Conservation (phyloP, 2,113 vertebrate species). For the Boleophthalmus pectinirostris region DNA sequence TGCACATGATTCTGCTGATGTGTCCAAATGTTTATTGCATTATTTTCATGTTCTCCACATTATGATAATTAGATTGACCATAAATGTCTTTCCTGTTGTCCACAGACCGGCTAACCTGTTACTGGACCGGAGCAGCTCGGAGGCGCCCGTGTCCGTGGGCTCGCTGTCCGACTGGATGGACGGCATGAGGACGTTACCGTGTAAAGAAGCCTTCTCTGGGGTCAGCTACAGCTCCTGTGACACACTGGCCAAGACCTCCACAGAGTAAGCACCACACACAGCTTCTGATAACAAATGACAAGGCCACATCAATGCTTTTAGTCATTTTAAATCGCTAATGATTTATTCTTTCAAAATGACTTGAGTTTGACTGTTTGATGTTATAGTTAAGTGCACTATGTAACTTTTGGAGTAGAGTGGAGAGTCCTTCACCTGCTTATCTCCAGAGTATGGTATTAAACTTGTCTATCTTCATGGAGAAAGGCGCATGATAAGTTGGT, state of each 20-base stretch:
- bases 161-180: conserved; percentile 91
- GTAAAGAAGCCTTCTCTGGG: conserved; percentile 93
- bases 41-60: not conserved
- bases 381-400: too few species aligned
- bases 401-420: too few species aligned
- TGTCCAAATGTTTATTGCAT: not conserved
- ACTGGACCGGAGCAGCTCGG: conserved; percentile 90
- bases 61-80: not conserved
- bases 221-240: conserved; percentile 97
- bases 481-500: too few species aligned
- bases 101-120: conserved; percentile 91
- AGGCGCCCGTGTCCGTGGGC: conserved; percentile 82
- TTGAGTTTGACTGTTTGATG: too few species aligned
- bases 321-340: too few species aligned
- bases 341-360: too few species aligned
- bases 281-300: too few species aligned
- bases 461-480: too few species aligned
- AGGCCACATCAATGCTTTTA: too few species aligned
- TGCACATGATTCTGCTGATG: not conserved
- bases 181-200: conserved; percentile 87
- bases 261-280: conserved; percentile 85
- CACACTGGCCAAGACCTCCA: conserved; percentile 94
- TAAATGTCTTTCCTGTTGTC: not conserved
- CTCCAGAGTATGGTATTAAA: too few species aligned
- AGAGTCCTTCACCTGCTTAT: too few species aligned